A percentile compares a stretch with the other conserved stretches of the same genome.
Evolutionary conservation across 1,140 invertebrate species (phyloP).

Genomic region (Drosophila erecta): DNA sequence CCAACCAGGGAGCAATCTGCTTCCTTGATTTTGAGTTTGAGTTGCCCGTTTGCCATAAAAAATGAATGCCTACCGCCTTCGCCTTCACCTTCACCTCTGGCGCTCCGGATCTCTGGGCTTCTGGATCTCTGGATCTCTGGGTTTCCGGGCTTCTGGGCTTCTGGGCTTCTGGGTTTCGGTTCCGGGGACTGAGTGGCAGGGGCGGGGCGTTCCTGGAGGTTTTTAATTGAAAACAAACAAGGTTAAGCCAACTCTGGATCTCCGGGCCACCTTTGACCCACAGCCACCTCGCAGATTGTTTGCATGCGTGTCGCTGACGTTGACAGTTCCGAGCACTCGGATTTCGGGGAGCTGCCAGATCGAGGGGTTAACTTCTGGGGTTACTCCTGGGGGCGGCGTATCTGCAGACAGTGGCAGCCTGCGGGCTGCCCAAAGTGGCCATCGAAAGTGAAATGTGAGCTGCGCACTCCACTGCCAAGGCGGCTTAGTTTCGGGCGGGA

Average conservation of each 20-base stretch:
- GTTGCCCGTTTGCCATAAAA: conserved; percentile 33
- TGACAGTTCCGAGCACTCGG: conserved; percentile 17
- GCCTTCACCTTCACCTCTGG: no score
- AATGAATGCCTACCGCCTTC: conserved; percentile 11
- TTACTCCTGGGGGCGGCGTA: neutral
- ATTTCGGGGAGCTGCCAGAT: neutral
- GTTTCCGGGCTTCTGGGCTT: no score
- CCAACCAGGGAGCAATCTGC: conserved; percentile 51
- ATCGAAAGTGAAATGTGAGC: conserved; percentile 60
- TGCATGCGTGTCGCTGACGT: conserved; percentile 76
- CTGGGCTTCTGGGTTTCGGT: neutral
- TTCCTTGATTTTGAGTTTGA: conserved; percentile 48
- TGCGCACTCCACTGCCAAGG: conserved; percentile 24
- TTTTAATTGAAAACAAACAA: conserved; percentile 83
- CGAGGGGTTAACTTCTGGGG: neutral
- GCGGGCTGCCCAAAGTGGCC: conserved; percentile 57
- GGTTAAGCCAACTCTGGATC: conserved; percentile 48
- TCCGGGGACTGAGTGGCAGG: conserved; percentile 8
- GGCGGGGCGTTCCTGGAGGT: conserved; percentile 25
- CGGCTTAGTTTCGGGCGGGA: neutral
- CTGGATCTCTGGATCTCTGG: no score
- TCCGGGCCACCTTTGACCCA: conserved; percentile 17
- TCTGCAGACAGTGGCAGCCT: conserved; percentile 34
- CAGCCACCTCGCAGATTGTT: conserved; percentile 47
- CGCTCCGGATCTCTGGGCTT: no score